These are phyloP conservation scores for Triplophysa siluroides DNA, from an alignment of 2,113 vertebrate species.

Conservation along the genomic window DNA sequence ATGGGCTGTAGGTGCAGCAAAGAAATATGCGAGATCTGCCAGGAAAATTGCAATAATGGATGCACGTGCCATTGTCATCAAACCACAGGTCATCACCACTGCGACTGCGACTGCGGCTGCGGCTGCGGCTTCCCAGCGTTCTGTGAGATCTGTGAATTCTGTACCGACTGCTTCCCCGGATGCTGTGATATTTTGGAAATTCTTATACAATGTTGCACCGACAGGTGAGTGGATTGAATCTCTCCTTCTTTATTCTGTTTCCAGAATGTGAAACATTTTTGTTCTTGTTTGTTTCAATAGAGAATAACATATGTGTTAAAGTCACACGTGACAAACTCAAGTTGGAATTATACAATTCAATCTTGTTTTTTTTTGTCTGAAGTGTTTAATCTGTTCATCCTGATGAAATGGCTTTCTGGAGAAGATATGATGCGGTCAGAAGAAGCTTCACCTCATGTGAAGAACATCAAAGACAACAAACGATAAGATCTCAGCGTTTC, in stretches of 20 bases:
- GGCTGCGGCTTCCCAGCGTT: not conserved
- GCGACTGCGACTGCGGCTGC: too few species aligned
- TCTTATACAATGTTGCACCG: not conserved
- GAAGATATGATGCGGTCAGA: not conserved
- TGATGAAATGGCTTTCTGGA: not conserved
- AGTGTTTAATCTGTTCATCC: constrained; percentile 4
- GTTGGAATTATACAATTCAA: too few species aligned
- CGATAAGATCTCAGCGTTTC: not conserved
- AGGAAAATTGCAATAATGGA: not conserved
- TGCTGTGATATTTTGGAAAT: constrained; percentile 8
- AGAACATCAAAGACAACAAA: constrained; percentile 4
- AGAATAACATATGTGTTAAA: too few species aligned
- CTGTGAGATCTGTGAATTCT: not conserved
- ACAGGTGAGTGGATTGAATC: not conserved
- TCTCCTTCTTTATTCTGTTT: not conserved
- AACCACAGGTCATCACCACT: not conserved
- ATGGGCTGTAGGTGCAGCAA: constrained; percentile 20
- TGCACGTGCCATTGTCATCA: constrained; percentile 8
- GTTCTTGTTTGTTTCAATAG: too few species aligned
- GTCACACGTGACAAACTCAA: too few species aligned
- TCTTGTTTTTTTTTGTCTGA: not conserved
- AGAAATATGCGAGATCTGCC: constrained; percentile 3
- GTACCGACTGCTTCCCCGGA: not conserved
- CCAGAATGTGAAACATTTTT: too few species aligned
- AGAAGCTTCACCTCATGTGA: not conserved